These are phyloP conservation scores for Nerophis ophidion DNA, from an alignment of 2,113 vertebrate genomes.

Conservation along the genomic window DNA sequence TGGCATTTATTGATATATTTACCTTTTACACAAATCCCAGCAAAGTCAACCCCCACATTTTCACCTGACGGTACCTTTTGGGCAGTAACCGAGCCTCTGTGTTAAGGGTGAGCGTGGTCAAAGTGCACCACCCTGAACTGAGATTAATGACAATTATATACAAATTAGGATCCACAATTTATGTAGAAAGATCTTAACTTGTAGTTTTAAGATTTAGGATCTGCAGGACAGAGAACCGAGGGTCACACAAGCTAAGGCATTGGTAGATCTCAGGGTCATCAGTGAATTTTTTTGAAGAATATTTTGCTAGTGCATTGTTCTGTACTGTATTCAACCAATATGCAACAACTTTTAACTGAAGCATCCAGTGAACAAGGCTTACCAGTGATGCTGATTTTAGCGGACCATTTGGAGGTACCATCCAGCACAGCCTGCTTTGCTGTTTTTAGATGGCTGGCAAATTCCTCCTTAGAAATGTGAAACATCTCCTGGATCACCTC, in stretches of 20 bases:
- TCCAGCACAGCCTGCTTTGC: constrained; percentile 94
- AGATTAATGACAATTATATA: constrained; percentile 27
- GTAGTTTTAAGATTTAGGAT: constrained; percentile 10
- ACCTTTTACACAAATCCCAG: no score
- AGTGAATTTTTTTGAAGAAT: not conserved
- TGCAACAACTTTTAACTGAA: not conserved
- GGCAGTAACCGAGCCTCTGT: no score
- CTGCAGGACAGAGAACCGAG: not conserved
- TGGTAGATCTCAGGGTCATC: not conserved
- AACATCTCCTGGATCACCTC: constrained; percentile 96
- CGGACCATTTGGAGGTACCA: constrained; percentile 97
- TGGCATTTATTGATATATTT: no score
- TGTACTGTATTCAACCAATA: not conserved
- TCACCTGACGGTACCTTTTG: no score
- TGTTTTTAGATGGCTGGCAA: constrained; percentile 81
- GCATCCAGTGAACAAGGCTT: constrained; percentile 14
- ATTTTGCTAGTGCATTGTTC: not conserved
- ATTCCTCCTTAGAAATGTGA: constrained; percentile 87
- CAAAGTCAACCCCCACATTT: no score
- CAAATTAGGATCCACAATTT: constrained; percentile 17
- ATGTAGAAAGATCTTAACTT: constrained; percentile 4
- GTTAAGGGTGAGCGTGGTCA: no score
- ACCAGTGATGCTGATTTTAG: constrained; percentile 97
- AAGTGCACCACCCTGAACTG: not conserved
- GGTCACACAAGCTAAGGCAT: not conserved